phyloP scores from a whole-genome alignment of 2,797 vertebrate species.

The Arrhamphus sclerolepis region DNA sequence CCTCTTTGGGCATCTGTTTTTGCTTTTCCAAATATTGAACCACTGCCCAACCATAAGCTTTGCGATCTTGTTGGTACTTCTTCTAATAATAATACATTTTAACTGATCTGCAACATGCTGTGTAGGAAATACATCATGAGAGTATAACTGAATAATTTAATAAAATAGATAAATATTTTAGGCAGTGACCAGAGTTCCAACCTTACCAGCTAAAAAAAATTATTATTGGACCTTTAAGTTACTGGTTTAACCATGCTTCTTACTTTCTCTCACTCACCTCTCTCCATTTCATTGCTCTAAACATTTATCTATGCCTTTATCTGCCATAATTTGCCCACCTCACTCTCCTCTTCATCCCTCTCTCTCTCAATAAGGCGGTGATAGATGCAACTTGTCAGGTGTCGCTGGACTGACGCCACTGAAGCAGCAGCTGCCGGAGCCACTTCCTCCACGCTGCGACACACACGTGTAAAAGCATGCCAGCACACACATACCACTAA shows the following conservation, averaged over 20 bases:
- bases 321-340: slow-evolving; percentile 51
- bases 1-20: slow-evolving; percentile 16
- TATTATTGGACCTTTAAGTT: not conserved
- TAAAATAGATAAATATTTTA: too few relatives aligned
- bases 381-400: slow-evolving; percentile 87
- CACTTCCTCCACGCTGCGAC: slow-evolving; percentile 75
- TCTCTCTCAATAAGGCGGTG: slow-evolving; percentile 88
- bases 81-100: too few relatives aligned
- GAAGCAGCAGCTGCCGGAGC: slow-evolving; percentile 83
- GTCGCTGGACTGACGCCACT: slow-evolving; percentile 84
- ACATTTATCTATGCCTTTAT: slow-evolving; percentile 44
- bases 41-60: too few relatives aligned
- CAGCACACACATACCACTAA: slow-evolving; percentile 43
- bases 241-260: not conserved
- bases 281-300: slow-evolving; percentile 40
- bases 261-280: slow-evolving; percentile 19
- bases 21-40: slow-evolving; percentile 1
- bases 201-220: too few relatives aligned
- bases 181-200: too few relatives aligned
- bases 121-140: too few relatives aligned
- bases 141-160: too few relatives aligned
- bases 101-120: too few relatives aligned
- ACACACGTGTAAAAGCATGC: slow-evolving; percentile 53
- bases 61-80: too few relatives aligned
- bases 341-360: slow-evolving; percentile 61